Conservation (phyloP, 2,888 invertebrate genomes). For the Allygus modestus region DNA sequence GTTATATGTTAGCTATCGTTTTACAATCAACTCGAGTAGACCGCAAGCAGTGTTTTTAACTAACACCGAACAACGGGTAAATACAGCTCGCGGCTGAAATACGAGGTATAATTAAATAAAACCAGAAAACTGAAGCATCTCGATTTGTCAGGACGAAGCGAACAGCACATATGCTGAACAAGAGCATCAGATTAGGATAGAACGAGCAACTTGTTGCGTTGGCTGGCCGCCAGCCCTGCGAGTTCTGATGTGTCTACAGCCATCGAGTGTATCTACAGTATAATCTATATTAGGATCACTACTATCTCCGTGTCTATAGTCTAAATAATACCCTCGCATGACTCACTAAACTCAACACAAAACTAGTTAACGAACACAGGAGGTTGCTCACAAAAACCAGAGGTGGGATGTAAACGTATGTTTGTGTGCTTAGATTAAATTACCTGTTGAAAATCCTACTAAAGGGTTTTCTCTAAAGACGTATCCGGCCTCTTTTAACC, state of each 20-base stretch:
- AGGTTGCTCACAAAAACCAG: too few species aligned
- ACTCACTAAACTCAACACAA: too few species aligned
- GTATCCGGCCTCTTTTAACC: too few species aligned
- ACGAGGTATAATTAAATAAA: conserved; percentile 18
- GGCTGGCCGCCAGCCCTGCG: background rate
- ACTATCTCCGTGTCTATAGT: background rate
- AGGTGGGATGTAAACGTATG: too few species aligned
- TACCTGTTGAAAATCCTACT: too few species aligned
- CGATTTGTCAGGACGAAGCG: conserved; percentile 16
- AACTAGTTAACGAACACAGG: too few species aligned
- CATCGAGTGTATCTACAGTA: background rate
- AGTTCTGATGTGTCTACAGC: background rate
- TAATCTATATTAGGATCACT: background rate
- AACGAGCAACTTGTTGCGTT: conserved; percentile 19
- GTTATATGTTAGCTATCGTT: background rate
- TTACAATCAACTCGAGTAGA: too few species aligned
- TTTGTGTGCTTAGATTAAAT: too few species aligned
- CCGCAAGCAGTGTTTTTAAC: too few species aligned
- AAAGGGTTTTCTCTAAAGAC: too few species aligned
- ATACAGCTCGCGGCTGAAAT: background rate
- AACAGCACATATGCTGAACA: conserved; percentile 42
- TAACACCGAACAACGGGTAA: too few species aligned
- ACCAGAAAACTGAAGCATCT: background rate
- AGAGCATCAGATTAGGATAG: conserved; percentile 48
- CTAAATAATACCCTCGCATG: too few species aligned